phyloP scores from a whole-genome alignment of 35 echinoderm and acorn worm genomes.

The Nesometra sesokonis region DNA sequence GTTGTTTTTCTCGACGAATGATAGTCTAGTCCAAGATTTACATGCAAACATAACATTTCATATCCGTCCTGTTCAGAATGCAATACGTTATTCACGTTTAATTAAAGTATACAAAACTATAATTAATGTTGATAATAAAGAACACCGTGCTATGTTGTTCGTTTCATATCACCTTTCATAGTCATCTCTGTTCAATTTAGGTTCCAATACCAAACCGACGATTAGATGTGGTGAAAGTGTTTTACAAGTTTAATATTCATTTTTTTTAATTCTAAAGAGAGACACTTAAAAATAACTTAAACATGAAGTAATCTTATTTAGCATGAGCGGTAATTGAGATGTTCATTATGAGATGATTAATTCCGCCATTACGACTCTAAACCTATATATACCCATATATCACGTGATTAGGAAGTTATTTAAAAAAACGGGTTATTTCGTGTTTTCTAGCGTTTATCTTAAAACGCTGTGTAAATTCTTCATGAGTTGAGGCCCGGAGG shows the following conservation, averaged over 20 bases:
- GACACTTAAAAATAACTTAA: too few species aligned
- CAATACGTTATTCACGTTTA: background rate
- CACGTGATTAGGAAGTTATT: background rate
- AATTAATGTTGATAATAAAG: background rate
- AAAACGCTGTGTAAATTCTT: background rate
- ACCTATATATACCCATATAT: background rate
- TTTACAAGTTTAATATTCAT: too few species aligned
- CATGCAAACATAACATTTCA: background rate
- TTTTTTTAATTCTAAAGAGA: too few species aligned
- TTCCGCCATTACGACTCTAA: too few species aligned
- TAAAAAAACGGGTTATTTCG: background rate
- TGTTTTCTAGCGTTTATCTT: background rate
- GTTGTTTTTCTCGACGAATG: too few species aligned
- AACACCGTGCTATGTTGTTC: background rate
- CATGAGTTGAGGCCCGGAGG: background rate
- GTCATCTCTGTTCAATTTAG: background rate
- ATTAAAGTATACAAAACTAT: background rate
- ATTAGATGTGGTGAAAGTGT: too few species aligned
- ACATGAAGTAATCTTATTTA: too few species aligned
- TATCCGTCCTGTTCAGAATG: background rate
- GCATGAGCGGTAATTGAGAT: too few species aligned
- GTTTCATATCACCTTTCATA: background rate
- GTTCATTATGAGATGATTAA: too few species aligned
- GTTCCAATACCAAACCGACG: too few species aligned
- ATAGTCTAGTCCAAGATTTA: too few species aligned